phyloP scores from a whole-genome alignment of 2,888 invertebrate genomes.

The Pyrgus malvae region DNA sequence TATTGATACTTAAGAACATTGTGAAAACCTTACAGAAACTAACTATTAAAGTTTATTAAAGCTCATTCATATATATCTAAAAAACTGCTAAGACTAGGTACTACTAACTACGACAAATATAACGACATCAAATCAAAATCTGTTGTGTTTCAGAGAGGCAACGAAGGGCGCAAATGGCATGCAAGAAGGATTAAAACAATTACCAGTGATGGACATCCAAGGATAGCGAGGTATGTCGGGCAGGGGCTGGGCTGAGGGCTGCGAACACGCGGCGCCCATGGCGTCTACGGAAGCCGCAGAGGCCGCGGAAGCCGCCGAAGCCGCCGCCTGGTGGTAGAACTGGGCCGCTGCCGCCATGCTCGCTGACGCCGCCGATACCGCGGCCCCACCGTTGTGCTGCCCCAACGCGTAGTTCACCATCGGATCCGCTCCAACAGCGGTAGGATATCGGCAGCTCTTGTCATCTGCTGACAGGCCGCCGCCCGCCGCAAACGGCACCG shows the following conservation, averaged over 20 bases:
- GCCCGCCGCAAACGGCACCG: constrained; percentile 85
- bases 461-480: constrained; percentile 86
- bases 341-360: constrained; percentile 89
- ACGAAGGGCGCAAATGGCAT: constrained; percentile 42
- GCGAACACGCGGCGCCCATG: constrained; percentile 90
- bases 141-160: constrained; percentile 17
- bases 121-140: constrained; percentile 4
- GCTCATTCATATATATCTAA: neutral
- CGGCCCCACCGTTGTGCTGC: constrained; percentile 87
- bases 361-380: constrained; percentile 84
- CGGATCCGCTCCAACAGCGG: constrained; percentile 84
- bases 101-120: neutral
- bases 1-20: too few relatives aligned
- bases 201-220: constrained; percentile 98
- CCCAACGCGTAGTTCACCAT: constrained; percentile 92
- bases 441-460: constrained; percentile 91
- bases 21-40: too few relatives aligned
- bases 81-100: neutral
- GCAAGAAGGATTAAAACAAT: constrained; percentile 75
- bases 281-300: constrained; percentile 90
- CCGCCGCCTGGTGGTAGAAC: constrained; percentile 93
- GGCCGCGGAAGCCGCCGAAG: constrained; percentile 88
- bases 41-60: neutral
- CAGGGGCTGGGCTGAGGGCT: constrained; percentile 92
- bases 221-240: constrained; percentile 96